Conservation (phyloP, 2,888 invertebrate species). For the Tholera decimalis region DNA sequence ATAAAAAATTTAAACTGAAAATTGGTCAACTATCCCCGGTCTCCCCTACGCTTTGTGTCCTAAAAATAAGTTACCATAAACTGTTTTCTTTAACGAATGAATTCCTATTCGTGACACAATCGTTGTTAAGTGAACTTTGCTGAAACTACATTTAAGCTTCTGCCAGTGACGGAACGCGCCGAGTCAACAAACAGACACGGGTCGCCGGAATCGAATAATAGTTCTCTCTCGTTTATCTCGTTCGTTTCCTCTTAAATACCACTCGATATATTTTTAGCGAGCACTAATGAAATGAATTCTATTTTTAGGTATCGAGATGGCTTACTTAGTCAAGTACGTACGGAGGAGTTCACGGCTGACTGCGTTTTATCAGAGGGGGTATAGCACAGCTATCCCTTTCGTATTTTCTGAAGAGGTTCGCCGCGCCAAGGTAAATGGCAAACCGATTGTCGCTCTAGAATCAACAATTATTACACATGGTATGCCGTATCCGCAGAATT, state of each 20-base stretch:
- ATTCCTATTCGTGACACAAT: conserved; percentile 47
- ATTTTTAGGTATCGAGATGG: conserved; percentile 78
- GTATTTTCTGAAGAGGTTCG: conserved; percentile 92
- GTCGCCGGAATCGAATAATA: conserved; percentile 57
- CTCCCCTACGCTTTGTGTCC: conserved; percentile 7
- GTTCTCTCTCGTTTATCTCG: conserved; percentile 58
- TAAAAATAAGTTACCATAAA: conserved; percentile 20
- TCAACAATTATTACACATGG: conserved; percentile 99
- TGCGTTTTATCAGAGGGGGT: conserved; percentile 67
- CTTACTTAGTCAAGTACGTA: conserved; percentile 75
- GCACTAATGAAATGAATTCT: conserved; percentile 68
- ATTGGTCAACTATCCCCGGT: too few relatives aligned
- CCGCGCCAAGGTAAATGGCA: conserved; percentile 91
- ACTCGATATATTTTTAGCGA: conserved; percentile 61
- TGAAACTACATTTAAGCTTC: conserved; percentile 53
- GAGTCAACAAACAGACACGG: conserved; percentile 53
- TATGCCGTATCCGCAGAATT: conserved; percentile 98
- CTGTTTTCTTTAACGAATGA: conserved; percentile 34
- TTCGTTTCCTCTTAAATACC: conserved; percentile 59
- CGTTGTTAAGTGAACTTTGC: conserved; percentile 43
- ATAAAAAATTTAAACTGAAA: too few relatives aligned
- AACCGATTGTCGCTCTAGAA: conserved; percentile 98
- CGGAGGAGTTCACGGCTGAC: conserved; percentile 67
- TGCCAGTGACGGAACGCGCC: conserved; percentile 41
- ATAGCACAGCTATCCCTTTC: conserved; percentile 69